phyloP scores from a whole-genome alignment of 37 sponge, comb jelly and placozoan genomes.

The Oscarella lobularis region DNA sequence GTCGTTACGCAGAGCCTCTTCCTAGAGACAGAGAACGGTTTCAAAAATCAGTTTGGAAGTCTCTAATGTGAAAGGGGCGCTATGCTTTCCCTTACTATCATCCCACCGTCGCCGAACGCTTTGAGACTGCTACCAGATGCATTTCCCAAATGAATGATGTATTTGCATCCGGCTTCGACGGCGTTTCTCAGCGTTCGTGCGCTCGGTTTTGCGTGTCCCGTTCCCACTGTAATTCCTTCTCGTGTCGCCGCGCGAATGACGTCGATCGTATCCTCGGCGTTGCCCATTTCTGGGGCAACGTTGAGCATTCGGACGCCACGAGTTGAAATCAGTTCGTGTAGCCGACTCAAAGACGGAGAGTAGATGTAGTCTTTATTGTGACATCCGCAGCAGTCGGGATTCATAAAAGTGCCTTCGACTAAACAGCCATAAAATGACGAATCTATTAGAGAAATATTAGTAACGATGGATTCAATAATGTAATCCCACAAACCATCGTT shows the following conservation, averaged over 20 bases:
- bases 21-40: neutral
- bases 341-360: neutral
- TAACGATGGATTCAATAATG: neutral
- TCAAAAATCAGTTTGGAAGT: neutral
- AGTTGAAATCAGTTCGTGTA: neutral
- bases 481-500: neutral
- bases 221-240: neutral
- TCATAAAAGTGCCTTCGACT: conserved; percentile 7
- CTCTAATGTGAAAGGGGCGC: neutral
- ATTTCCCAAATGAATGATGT: conserved; percentile 1
- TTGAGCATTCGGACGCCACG: neutral
- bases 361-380: neutral
- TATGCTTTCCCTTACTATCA: neutral
- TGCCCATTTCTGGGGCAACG: conserved; percentile 1
- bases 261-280: neutral
- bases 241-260: neutral
- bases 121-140: neutral
- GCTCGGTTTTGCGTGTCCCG: neutral
- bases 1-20: neutral
- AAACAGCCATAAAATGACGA: neutral
- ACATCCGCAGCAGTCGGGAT: conserved; percentile 4
- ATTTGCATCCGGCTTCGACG: conserved; percentile 1
- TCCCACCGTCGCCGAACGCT: neutral
- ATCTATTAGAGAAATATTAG: no score
- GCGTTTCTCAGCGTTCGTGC: neutral